Percentiles rank a stretch among this genome's conserved stretches.
These are phyloP conservation scores for Subanguina moxae DNA, from an alignment of 1,140 invertebrate species.

Conservation along the genomic window DNA sequence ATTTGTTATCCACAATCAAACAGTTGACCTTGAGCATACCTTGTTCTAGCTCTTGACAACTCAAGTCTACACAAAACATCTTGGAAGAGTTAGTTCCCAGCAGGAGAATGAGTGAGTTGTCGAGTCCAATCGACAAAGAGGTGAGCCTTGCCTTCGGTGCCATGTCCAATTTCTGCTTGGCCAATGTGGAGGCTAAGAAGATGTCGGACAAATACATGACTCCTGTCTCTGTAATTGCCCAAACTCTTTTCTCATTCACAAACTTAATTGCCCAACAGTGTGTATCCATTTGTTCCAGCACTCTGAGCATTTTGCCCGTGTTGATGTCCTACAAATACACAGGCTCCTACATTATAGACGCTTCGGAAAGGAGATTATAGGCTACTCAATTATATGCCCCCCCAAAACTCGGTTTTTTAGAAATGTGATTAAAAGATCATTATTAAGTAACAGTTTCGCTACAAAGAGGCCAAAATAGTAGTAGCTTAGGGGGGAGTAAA, in stretches of 20 bases:
- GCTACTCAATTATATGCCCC: too few species aligned
- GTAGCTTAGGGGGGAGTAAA: too few species aligned
- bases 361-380: too few species aligned
- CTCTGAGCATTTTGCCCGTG: neutral
- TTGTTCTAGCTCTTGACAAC: neutral
- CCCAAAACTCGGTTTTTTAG: too few species aligned
- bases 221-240: neutral
- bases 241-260: neutral
- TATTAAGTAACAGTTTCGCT: too few species aligned
- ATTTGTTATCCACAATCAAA: neutral
- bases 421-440: too few species aligned
- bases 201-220: neutral
- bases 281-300: slow-evolving; percentile 1
- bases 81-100: neutral
- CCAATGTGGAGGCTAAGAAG: neutral
- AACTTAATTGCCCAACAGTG: neutral
- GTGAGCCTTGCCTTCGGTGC: neutral
- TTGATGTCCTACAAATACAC: neutral
- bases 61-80: neutral
- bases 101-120: neutral
- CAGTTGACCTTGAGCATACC: neutral
- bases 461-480: too few species aligned
- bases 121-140: neutral
- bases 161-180: neutral
- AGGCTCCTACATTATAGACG: too few species aligned